Percentiles rank a stretch among this genome's conserved stretches.
phyloP scores from a whole-genome alignment of 2,888 invertebrate genomes.

The Conistra vaccinii region DNA sequence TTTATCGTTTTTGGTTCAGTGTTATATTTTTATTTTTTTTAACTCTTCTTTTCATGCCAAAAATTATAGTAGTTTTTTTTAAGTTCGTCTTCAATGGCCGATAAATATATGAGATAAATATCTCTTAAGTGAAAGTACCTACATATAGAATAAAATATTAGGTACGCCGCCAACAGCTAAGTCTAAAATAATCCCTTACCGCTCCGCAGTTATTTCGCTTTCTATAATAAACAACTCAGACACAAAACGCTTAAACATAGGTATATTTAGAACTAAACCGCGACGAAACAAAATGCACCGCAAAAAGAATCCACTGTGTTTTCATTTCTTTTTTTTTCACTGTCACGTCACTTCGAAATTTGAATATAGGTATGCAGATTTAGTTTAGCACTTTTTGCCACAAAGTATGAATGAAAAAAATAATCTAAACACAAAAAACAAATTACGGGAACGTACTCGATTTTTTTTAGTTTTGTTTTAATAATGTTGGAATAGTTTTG shows the following conservation, averaged over 20 bases:
- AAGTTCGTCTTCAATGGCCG: slow-evolving; percentile 34
- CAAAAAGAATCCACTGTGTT: slow-evolving; percentile 58
- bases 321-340: slow-evolving; percentile 62
- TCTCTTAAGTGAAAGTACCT: slow-evolving; percentile 52
- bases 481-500: slow-evolving; percentile 39
- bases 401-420: slow-evolving; percentile 34
- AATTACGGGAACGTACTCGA: slow-evolving; percentile 50
- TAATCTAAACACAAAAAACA: slow-evolving; percentile 36
- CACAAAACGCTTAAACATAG: slow-evolving; percentile 76
- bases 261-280: slow-evolving; percentile 62
- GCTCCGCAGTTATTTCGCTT: slow-evolving; percentile 83
- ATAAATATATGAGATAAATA: slow-evolving; percentile 28
- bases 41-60: background rate
- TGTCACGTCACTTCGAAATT: slow-evolving; percentile 67
- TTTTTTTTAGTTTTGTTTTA: slow-evolving; percentile 31
- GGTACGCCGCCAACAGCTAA: slow-evolving; percentile 73
- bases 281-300: slow-evolving; percentile 76
- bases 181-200: slow-evolving; percentile 86
- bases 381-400: slow-evolving; percentile 45
- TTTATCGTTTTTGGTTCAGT: slow-evolving; percentile 6
- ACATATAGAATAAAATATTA: slow-evolving; percentile 69
- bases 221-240: slow-evolving; percentile 83
- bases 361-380: slow-evolving; percentile 48
- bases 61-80: slow-evolving; percentile 1
- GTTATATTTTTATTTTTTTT: background rate